Conservation (phyloP, 2,113 vertebrate species). For the Smithornis capensis region DNA sequence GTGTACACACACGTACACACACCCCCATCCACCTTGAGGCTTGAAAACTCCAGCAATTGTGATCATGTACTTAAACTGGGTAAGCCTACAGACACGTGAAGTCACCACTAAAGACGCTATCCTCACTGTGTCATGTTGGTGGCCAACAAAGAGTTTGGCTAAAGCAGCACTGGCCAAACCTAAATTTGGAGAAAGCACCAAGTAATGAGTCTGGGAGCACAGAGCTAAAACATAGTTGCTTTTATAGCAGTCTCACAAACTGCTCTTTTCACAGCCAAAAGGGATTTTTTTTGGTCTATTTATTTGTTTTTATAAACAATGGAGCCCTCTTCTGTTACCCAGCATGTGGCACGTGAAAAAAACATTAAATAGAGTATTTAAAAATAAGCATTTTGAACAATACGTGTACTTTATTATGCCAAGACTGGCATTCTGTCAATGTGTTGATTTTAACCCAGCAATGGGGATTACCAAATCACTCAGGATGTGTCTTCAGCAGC, state of each 20-base stretch:
- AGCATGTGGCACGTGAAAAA: not conserved
- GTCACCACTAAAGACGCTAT: not conserved
- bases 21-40: not conserved
- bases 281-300: not conserved
- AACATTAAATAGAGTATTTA: not conserved
- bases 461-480: not conserved
- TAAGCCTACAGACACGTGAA: not conserved
- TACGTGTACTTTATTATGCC: not conserved
- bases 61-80: not conserved
- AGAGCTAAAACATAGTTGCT: not conserved
- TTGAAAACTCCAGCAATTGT: not conserved
- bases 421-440: not conserved
- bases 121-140: not conserved
- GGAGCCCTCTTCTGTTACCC: not conserved
- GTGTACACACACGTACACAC: too few relatives aligned
- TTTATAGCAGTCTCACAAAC: not conserved
- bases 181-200: not conserved
- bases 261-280: not conserved
- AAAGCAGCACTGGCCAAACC: not conserved
- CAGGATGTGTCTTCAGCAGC: not conserved
- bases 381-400: not conserved
- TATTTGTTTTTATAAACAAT: not conserved
- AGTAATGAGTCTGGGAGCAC: not conserved
- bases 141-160: not conserved
- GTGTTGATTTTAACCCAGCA: not conserved